A percentile compares a stretch with the other conserved stretches of the same genome.
Conservation (phyloP, 2,888 invertebrate species). For the Pyrgus malvae region DNA sequence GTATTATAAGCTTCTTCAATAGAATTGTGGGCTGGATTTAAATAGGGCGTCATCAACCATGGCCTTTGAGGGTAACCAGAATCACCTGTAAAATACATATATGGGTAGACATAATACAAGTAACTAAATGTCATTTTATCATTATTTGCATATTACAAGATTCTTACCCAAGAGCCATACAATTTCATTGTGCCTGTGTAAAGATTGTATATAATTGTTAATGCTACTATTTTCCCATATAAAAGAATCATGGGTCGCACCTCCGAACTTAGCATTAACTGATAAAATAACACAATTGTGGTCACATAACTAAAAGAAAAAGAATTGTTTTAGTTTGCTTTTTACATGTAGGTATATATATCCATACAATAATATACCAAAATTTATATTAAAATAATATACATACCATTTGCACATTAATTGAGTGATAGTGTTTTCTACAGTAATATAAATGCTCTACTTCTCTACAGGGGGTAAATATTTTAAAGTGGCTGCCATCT, state of each 20-base stretch:
- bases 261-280: neutral
- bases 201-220: neutral
- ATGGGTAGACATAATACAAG: too few species aligned
- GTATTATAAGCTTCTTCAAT: neutral
- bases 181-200: neutral
- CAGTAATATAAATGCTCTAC: too few species aligned
- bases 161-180: too few species aligned
- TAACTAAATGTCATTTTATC: too few species aligned
- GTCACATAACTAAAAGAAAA: neutral
- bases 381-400: too few species aligned
- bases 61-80: neutral
- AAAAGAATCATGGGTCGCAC: neutral
- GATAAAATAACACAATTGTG: neutral
- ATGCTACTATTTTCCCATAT: neutral
- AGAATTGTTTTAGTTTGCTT: neutral
- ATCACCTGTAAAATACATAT: neutral
- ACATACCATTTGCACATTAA: slow-evolving; percentile 38
- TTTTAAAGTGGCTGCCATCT: slow-evolving; percentile 30
- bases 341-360: too few species aligned
- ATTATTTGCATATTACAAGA: too few species aligned
- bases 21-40: neutral
- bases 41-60: neutral
- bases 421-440: slow-evolving; percentile 36
- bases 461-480: slow-evolving; percentile 24
- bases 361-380: too few species aligned